These are phyloP conservation scores for Hydroisotoma schaefferi DNA, from an alignment of 2,888 invertebrate genomes.

Conservation along the genomic window DNA sequence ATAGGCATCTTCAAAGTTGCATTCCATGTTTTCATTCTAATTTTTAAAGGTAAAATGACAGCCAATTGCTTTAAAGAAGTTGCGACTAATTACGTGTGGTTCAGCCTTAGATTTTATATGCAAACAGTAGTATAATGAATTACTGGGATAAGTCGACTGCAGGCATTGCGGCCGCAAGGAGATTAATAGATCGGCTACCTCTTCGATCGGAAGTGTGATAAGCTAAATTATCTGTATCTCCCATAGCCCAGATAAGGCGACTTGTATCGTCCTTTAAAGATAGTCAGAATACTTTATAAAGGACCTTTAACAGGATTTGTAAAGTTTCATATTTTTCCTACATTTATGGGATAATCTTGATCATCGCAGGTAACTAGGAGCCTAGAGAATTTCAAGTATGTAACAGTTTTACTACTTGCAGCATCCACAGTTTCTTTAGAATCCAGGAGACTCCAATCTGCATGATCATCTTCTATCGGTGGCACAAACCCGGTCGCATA, in stretches of 20 bases:
- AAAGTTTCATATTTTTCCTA: not conserved
- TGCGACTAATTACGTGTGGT: too few species aligned
- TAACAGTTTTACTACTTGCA: not conserved
- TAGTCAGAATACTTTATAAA: too few species aligned
- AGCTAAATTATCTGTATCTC: not conserved
- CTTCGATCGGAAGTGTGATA: not conserved
- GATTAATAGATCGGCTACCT: slow-evolving; percentile 5
- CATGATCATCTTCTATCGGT: not conserved
- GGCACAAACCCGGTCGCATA: not conserved
- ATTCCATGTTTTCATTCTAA: not conserved
- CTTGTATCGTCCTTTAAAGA: slow-evolving; percentile 4
- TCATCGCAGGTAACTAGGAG: not conserved
- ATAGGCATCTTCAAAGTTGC: slow-evolving; percentile 6
- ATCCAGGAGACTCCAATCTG: slow-evolving; percentile 8
- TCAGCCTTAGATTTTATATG: too few species aligned
- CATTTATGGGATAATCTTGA: slow-evolving; percentile 1
- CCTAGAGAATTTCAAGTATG: slow-evolving; percentile 6
- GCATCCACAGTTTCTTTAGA: not conserved
- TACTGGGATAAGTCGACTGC: not conserved
- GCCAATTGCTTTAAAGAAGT: too few species aligned
- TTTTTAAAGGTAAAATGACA: not conserved
- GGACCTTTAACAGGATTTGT: too few species aligned
- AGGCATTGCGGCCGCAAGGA: slow-evolving; percentile 1
- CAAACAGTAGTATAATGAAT: too few species aligned
- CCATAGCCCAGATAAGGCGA: slow-evolving; percentile 8